These are phyloP conservation scores for Microctenopoma steveboyesi DNA, from an alignment of 2,797 vertebrate species.

Conservation along the genomic window DNA sequence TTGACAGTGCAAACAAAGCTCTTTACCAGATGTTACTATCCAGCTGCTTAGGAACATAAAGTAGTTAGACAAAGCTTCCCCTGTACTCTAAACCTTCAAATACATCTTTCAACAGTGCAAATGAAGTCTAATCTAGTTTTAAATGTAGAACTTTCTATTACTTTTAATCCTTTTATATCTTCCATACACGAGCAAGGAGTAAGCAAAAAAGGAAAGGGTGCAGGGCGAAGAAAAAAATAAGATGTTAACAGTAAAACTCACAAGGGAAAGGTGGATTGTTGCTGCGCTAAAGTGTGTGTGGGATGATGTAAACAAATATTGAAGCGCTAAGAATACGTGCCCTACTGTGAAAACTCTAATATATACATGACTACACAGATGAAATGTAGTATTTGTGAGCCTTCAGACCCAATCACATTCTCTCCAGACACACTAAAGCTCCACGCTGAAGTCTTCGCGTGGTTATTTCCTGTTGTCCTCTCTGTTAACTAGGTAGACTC, in stretches of 20 bases:
- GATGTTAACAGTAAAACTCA: slow-evolving; percentile 19
- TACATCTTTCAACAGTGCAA: too few relatives aligned
- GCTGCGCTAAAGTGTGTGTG: slow-evolving; percentile 9
- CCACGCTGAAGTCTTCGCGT: slow-evolving; percentile 4
- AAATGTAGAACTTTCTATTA: not conserved
- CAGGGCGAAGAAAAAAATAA: slow-evolving; percentile 2
- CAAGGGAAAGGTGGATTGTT: not conserved
- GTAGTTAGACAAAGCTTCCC: not conserved
- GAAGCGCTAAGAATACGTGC: not conserved
- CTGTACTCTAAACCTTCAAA: not conserved
- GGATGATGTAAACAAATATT: slow-evolving; percentile 29
- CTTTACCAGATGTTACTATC: not conserved
- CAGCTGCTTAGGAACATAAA: not conserved
- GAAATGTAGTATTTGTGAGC: slow-evolving; percentile 3
- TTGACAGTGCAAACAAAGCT: not conserved
- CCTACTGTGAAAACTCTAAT: slow-evolving; percentile 11
- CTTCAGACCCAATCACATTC: slow-evolving; percentile 11
- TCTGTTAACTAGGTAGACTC: slow-evolving; percentile 38
- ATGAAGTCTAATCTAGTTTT: not conserved
- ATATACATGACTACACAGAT: not conserved
- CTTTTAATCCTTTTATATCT: not conserved
- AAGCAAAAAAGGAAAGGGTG: not conserved
- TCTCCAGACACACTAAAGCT: slow-evolving; percentile 16
- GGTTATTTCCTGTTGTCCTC: slow-evolving; percentile 46
- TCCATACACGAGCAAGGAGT: not conserved